These are phyloP conservation scores for Melolontha melolontha DNA, from an alignment of 2,888 invertebrate species.

Conservation along the genomic window DNA sequence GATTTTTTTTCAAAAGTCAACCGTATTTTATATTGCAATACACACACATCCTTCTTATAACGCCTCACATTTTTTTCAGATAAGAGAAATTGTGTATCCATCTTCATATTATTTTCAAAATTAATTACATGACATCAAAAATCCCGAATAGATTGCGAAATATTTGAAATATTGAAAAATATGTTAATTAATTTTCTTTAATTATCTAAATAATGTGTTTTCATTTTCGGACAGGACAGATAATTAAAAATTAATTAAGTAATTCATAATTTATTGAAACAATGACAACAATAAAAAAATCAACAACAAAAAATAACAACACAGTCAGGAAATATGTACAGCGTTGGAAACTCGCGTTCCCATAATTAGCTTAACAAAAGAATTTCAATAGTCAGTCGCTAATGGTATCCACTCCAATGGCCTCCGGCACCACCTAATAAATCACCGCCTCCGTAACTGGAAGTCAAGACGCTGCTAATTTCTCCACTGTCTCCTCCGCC, in stretches of 20 bases:
- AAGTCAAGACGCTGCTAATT: constrained; percentile 42
- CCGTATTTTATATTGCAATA: too few relatives aligned
- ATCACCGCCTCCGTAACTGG: constrained; percentile 38
- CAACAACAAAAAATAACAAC: constrained; percentile 35
- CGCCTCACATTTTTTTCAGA: too few relatives aligned
- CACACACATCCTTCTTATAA: too few relatives aligned
- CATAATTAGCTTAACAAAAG: constrained; percentile 31
- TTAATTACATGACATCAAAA: too few relatives aligned
- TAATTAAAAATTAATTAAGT: constrained; percentile 1
- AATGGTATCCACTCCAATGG: constrained; percentile 31
- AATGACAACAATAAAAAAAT: constrained; percentile 27
- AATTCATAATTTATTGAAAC: constrained; percentile 14
- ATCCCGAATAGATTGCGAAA: too few relatives aligned
- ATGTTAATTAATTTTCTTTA: too few relatives aligned
- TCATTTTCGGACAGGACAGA: not conserved
- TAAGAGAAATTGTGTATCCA: too few relatives aligned
- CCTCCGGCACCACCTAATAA: constrained; percentile 25
- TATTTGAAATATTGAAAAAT: too few relatives aligned
- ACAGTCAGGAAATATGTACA: constrained; percentile 34
- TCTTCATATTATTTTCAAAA: too few relatives aligned
- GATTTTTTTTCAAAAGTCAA: too few relatives aligned
- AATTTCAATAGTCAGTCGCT: constrained; percentile 29
- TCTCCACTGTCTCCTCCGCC: constrained; percentile 40
- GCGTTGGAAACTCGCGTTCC: not conserved
- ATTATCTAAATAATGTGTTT: too few relatives aligned